Evolutionary conservation across 1,140 invertebrate genomes (phyloP).

Genomic region (Penaeus indicus): DNA sequence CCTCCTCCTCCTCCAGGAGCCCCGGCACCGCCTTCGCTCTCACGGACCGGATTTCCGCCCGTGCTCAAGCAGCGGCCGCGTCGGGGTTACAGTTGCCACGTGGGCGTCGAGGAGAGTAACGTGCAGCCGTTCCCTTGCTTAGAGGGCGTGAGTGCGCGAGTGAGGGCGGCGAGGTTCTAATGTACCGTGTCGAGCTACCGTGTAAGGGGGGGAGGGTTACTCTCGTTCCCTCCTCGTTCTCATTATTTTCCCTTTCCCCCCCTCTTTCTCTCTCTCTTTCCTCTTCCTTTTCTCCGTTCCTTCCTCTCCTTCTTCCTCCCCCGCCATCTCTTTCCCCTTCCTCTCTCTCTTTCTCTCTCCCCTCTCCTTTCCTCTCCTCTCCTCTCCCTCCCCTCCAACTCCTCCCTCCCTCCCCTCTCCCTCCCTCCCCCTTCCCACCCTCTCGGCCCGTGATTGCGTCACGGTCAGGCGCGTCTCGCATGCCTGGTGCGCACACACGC

Average conservation of each 20-base stretch:
- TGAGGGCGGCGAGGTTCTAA: neutral
- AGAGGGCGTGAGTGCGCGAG: no score
- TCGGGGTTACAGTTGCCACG: no score
- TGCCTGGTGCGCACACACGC: no score
- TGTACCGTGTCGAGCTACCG: neutral
- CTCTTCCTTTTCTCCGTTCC: neutral
- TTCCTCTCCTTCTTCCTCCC: neutral
- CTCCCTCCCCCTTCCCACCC: no score
- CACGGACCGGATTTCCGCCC: no score
- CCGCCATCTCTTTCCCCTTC: neutral
- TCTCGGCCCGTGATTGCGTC: no score
- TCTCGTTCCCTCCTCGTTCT: neutral
- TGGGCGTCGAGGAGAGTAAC: no score
- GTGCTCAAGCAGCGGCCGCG: no score
- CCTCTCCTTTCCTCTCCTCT: neutral
- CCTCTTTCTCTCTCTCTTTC: neutral
- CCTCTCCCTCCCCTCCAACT: neutral
- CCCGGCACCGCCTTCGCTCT: no score
- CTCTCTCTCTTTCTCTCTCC: neutral
- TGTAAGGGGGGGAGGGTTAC: neutral
- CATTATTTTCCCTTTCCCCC: neutral
- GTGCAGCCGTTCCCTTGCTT: no score
- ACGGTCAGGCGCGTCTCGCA: no score
- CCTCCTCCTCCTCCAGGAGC: neutral
- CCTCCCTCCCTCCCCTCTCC: no score